A percentile compares a stretch with the other conserved stretches of the same genome.
phyloP scores from a whole-genome alignment of 2,888 invertebrate species.

The Peribatodes rhomboidaria region DNA sequence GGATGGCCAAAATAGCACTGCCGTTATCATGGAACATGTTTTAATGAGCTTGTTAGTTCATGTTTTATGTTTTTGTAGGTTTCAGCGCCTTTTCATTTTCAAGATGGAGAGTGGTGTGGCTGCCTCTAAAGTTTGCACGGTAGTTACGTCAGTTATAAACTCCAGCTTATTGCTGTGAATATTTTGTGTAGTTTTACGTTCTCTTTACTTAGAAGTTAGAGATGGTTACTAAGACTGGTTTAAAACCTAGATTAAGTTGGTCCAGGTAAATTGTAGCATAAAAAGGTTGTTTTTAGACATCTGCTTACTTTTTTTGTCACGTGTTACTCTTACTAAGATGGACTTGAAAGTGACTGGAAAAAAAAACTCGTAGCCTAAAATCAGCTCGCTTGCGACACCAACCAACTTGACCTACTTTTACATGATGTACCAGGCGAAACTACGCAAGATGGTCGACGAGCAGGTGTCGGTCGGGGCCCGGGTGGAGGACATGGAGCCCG shows the following conservation, averaged over 20 bases:
- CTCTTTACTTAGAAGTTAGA: too few relatives aligned
- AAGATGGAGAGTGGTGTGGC: slow-evolving; percentile 28
- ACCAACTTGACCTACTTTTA: background rate
- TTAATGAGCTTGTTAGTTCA: slow-evolving; percentile 44
- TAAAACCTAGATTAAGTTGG: too few relatives aligned
- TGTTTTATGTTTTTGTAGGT: slow-evolving; percentile 40
- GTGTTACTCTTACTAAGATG: too few relatives aligned
- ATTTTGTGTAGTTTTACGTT: slow-evolving; percentile 1
- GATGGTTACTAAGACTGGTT: too few relatives aligned
- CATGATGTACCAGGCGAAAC: slow-evolving; percentile 88
- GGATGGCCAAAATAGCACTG: slow-evolving; percentile 58
- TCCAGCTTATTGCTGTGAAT: slow-evolving; percentile 3
- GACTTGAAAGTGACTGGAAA: too few relatives aligned
- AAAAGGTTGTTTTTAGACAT: too few relatives aligned
- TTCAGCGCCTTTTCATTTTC: slow-evolving; percentile 39
- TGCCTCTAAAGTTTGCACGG: slow-evolving; percentile 19
- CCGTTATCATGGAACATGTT: slow-evolving; percentile 49
- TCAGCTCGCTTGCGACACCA: background rate
- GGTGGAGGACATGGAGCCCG: slow-evolving; percentile 85
- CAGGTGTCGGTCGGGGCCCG: slow-evolving; percentile 90
- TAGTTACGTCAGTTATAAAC: background rate
- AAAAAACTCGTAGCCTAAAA: background rate
- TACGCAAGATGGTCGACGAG: slow-evolving; percentile 96
- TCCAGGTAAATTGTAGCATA: too few relatives aligned
- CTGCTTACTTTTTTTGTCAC: too few relatives aligned